phyloP scores from a whole-genome alignment of 2,113 vertebrate species.

The Philantomba maxwellii region DNA sequence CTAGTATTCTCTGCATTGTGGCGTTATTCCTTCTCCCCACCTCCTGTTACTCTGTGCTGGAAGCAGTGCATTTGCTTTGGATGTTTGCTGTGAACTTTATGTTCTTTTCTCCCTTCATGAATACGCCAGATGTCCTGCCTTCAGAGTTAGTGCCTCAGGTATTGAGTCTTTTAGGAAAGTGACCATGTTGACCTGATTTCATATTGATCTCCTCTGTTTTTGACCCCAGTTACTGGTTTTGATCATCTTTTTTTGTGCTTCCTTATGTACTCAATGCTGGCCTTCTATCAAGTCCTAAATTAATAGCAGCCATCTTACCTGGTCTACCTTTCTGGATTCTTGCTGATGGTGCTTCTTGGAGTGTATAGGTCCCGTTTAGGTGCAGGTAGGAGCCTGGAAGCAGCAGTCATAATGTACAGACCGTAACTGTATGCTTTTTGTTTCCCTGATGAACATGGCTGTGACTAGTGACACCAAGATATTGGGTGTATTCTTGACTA shows the following conservation, averaged over 20 bases:
- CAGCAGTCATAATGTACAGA: neutral
- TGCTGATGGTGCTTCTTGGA: neutral
- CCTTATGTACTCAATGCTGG: neutral
- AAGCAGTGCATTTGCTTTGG: neutral
- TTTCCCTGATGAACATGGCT: neutral
- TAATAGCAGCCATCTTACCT: neutral
- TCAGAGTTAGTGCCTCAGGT: neutral
- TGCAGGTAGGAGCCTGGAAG: neutral
- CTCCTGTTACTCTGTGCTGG: neutral
- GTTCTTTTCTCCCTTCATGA: neutral
- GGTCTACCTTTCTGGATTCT: neutral
- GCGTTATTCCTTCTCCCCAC: neutral
- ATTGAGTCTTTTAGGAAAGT: neutral
- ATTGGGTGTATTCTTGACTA: neutral
- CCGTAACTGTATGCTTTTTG: neutral
- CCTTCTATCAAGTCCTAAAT: neutral
- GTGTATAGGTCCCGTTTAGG: neutral
- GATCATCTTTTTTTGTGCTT: neutral
- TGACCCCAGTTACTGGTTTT: neutral
- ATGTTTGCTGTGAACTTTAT: neutral
- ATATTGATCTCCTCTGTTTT: neutral
- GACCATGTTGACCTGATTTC: neutral
- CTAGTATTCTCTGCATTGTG: neutral
- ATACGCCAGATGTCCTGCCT: neutral
- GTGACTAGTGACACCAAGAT: neutral